Conservation (phyloP, 2,797 vertebrate genomes). For the Gymnopithys bicolor region DNA sequence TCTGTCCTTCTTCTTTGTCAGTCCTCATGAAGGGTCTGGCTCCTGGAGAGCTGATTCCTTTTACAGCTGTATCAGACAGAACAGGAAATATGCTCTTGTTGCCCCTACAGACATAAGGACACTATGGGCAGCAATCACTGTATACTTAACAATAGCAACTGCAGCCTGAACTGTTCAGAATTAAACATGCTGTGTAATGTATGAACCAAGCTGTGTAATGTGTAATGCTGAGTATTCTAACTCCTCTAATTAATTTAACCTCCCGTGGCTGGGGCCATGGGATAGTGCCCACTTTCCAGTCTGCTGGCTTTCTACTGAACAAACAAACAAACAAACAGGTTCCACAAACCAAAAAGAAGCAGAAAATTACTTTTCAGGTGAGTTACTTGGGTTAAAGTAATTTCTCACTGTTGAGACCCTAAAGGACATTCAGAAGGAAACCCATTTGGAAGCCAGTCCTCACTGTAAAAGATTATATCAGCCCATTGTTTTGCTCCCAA, state of each 20-base stretch:
- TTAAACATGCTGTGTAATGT: neutral
- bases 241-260: constrained; percentile 42
- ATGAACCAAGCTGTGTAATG: neutral
- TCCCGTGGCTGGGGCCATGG: neutral
- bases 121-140: neutral
- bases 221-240: neutral
- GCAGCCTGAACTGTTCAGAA: neutral
- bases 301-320: neutral
- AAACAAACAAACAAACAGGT: neutral
- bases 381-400: neutral
- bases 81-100: neutral
- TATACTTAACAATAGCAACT: neutral
- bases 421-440: constrained; percentile 1
- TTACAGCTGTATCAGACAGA: neutral
- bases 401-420: neutral
- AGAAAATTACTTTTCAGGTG: neutral
- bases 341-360: neutral
- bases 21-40: neutral
- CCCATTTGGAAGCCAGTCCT: neutral
- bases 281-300: neutral
- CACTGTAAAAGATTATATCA: neutral
- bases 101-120: neutral
- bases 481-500: neutral
- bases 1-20: neutral
- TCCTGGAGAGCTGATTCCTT: neutral